These are phyloP conservation scores for Hyposoter didymator DNA, from an alignment of 2,888 invertebrate species.

Conservation along the genomic window DNA sequence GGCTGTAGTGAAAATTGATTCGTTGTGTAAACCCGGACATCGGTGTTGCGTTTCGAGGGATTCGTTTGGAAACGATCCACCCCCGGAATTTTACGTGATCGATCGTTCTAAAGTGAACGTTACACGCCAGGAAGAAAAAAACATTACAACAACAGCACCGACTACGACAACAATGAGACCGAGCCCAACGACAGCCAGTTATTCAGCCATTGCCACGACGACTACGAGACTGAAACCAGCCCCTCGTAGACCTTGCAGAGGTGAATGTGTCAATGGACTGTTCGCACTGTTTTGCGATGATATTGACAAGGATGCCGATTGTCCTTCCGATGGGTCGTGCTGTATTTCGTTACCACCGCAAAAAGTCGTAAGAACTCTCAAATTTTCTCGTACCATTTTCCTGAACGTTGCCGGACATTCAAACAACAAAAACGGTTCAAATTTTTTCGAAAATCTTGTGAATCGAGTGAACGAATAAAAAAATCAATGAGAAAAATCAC, in stretches of 20 bases:
- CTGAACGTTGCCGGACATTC: no score
- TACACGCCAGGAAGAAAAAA: constrained; percentile 74
- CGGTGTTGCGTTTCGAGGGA: constrained; percentile 94
- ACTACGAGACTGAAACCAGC: constrained; percentile 82
- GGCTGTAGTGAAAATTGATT: constrained; percentile 90
- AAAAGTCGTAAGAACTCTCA: constrained; percentile 72
- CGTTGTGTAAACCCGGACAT: constrained; percentile 90
- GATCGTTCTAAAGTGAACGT: constrained; percentile 84
- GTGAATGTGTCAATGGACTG: constrained; percentile 93
- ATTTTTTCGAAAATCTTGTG: no score
- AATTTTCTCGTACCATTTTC: no score
- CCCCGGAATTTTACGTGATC: constrained; percentile 90
- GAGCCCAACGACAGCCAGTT: constrained; percentile 78
- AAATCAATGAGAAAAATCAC: not conserved
- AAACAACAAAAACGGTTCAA: no score
- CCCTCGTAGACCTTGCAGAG: constrained; percentile 88
- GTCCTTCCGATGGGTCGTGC: constrained; percentile 87
- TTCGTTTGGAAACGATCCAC: constrained; percentile 89
- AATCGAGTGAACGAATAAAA: no score
- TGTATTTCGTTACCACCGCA: constrained; percentile 88
- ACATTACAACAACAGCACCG: constrained; percentile 79
- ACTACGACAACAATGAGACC: constrained; percentile 78
- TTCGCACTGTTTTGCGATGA: constrained; percentile 94
- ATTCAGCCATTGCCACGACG: constrained; percentile 77
- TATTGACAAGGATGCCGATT: constrained; percentile 90